These are phyloP conservation scores for Gerris buenoi DNA, from an alignment of 1,140 invertebrate genomes.

Conservation along the genomic window DNA sequence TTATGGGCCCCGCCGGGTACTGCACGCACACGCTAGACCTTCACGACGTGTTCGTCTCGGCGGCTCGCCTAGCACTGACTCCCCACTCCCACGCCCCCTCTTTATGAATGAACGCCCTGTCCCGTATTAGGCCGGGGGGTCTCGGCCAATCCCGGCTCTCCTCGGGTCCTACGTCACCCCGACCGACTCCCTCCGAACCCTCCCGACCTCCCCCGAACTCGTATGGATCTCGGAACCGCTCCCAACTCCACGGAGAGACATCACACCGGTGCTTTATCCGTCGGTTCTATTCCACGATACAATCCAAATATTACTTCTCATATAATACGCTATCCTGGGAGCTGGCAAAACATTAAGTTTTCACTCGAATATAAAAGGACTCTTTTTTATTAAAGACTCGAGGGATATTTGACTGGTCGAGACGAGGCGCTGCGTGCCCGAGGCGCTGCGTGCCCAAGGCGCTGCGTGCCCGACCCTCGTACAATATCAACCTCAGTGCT, in stretches of 20 bases:
- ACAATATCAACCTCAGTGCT: too few relatives aligned
- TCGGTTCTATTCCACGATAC: too few relatives aligned
- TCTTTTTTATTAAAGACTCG: too few relatives aligned
- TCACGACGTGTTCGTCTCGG: constrained; percentile 6
- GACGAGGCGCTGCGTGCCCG: too few relatives aligned
- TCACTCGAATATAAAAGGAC: too few relatives aligned
- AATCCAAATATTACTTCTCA: too few relatives aligned
- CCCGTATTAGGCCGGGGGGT: constrained; percentile 34
- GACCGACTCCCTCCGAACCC: neutral
- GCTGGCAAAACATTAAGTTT: too few relatives aligned
- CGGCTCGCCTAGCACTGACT: constrained; percentile 11
- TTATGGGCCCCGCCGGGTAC: constrained; percentile 17
- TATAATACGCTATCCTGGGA: too few relatives aligned
- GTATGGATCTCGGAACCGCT: constrained; percentile 4
- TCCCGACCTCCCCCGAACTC: neutral
- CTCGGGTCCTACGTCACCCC: neutral
- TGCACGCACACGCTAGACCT: constrained; percentile 17
- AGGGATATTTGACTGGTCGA: too few relatives aligned
- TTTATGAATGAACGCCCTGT: constrained; percentile 48
- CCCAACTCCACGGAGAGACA: neutral
- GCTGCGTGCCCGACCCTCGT: too few relatives aligned
- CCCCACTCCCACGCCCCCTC: constrained; percentile 14
- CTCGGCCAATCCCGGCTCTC: neutral
- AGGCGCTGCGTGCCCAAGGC: too few relatives aligned
- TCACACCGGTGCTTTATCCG: too few relatives aligned